These are phyloP conservation scores for Phenganax marumi DNA, from an alignment of 92 coral and sea anemone genomes.

Conservation along the genomic window DNA sequence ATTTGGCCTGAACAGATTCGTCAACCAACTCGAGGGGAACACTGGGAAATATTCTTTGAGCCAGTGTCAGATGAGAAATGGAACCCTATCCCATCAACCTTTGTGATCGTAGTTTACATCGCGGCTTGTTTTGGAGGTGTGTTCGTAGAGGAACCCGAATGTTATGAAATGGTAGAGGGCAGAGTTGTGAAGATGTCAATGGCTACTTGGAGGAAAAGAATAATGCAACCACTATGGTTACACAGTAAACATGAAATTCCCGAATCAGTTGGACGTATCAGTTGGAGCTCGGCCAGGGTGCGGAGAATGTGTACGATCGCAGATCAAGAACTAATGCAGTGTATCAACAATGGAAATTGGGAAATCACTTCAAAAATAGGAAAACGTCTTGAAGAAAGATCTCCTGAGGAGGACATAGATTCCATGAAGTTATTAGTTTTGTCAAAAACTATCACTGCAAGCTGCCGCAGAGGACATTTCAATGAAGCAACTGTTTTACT, in stretches of 20 bases:
- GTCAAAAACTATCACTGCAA: slow-evolving; percentile 7
- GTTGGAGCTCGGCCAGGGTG: neutral
- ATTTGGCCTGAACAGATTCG: slow-evolving; percentile 39
- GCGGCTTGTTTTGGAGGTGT: slow-evolving; percentile 53
- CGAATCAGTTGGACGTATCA: neutral
- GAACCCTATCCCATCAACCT: slow-evolving; percentile 21
- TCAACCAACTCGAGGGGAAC: slow-evolving; percentile 36
- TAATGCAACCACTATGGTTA: neutral
- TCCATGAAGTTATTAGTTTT: neutral
- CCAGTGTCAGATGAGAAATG: too few relatives aligned
- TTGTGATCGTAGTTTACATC: slow-evolving; percentile 45
- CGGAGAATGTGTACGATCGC: neutral
- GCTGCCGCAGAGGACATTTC: slow-evolving; percentile 25
- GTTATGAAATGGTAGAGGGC: slow-evolving; percentile 51
- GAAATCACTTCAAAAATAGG: neutral
- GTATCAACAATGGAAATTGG: neutral
- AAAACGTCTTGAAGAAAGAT: neutral
- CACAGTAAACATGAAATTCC: neutral
- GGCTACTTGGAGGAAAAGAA: slow-evolving; percentile 32
- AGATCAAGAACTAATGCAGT: neutral
- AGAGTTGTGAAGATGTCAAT: slow-evolving; percentile 39
- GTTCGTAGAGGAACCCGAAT: slow-evolving; percentile 42
- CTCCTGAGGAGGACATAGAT: neutral
- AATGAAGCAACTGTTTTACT: neutral
- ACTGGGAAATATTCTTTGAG: too few relatives aligned